These are phyloP conservation scores for Cepphus grylle DNA, from an alignment of 2,113 vertebrate genomes.

Conservation along the genomic window DNA sequence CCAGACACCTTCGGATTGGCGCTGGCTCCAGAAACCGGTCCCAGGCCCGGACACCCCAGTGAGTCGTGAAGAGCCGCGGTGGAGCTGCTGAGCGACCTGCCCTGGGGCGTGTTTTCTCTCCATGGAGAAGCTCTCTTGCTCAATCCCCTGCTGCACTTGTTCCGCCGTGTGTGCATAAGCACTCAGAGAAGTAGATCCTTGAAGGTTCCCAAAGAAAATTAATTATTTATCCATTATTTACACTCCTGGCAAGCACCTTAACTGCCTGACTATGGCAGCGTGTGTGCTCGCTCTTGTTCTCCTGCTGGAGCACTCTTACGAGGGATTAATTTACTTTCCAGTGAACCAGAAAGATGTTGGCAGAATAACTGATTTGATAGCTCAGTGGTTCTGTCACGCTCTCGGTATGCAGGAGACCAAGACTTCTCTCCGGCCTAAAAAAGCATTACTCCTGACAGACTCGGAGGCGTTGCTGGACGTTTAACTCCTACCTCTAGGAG, in stretches of 20 bases:
- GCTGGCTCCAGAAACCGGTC: background rate
- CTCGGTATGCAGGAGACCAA: background rate
- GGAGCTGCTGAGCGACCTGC: background rate
- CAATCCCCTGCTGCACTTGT: background rate
- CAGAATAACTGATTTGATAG: conserved; percentile 50
- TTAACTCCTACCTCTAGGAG: background rate
- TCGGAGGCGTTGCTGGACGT: background rate
- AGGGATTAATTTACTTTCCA: conserved; percentile 18
- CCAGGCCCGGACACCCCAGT: background rate
- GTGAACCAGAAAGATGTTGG: conserved; percentile 46
- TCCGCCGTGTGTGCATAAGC: background rate
- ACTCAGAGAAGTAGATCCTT: background rate
- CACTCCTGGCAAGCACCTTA: background rate
- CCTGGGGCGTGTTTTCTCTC: background rate
- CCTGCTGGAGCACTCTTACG: background rate
- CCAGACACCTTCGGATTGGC: rapidly evolving
- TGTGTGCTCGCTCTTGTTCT: background rate
- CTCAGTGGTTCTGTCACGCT: conserved; percentile 23
- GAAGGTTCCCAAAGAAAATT: background rate
- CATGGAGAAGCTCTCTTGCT: background rate
- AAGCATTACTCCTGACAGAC: background rate
- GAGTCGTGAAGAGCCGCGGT: rapidly evolving
- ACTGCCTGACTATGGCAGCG: background rate
- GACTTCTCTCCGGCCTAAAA: background rate
- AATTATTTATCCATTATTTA: background rate